Base-by-base conservation (phyloP, 92 coral and sea anemone genomes). In the Zoanthus sansibaricus region DNA sequence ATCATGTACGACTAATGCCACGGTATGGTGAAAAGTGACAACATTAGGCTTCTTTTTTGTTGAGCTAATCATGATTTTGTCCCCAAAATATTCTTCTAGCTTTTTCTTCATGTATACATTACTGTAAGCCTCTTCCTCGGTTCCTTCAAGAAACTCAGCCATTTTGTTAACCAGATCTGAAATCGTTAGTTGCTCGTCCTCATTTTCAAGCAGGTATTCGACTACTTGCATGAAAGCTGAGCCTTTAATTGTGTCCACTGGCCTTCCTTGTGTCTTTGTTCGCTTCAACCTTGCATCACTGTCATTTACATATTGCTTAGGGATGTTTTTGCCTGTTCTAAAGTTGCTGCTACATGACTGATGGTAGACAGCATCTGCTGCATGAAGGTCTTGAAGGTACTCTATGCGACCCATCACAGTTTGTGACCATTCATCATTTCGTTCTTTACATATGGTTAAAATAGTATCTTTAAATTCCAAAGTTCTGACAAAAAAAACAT, bases 1-100 rank as follows among this genome's bases (percentile, higher is more conserved):
- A 25, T 25, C 25, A 25, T 25, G 25, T 25, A 25, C 25, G 25
- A 25, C 25, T 25, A 25, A 25, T 25, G 25, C 25, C 15, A 17
- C 61, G 11, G 61, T 14, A 17, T 14, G 11, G 11, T 68, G 64
- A 48, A 92, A 82, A 0, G 95, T 92, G 10, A 92, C 92, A 20
- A 89, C 86, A 67, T 89, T 89, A 30, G 83, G 75, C 32, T 37
- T 62, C 30, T 61, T 59, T 13, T 54, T n/a, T 1, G 33, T 56
- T 18, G 48, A 32, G 6, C 54, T 82, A 46, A 89, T 82, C 47
- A 92, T 6, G 8, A 92, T 78, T 64, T 58, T 77, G 78, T 92
- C 91, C 9, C 92, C 89, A 76, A 92, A 89, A 87, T 89, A 87
- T 45, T 92, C 92, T 51, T 89, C 64, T 12, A 92, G 88, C 33